phyloP scores from a whole-genome alignment of 37 sponge, comb jelly and placozoan species.

The Haliclona indistincta region DNA sequence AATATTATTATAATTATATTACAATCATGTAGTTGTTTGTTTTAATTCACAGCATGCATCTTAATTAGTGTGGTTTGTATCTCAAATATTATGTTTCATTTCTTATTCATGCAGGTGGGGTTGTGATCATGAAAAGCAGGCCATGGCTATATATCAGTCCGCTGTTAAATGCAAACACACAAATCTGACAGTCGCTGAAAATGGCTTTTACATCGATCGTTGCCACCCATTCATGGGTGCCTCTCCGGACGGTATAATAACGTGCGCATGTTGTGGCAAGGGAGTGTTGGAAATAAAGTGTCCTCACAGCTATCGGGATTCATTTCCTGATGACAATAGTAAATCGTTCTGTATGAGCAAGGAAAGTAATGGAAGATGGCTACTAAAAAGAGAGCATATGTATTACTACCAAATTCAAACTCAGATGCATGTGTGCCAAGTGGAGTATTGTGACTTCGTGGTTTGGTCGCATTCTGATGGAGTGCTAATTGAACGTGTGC shows the following conservation, averaged over 20 bases:
- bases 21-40: background rate
- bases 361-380: background rate
- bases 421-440: slow-evolving; percentile 33
- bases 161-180: slow-evolving; percentile 3
- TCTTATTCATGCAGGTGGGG: slow-evolving; percentile 32
- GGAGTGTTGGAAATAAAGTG: slow-evolving; percentile 26
- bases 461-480: slow-evolving; percentile 11
- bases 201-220: slow-evolving; percentile 32
- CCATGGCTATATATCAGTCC: slow-evolving; percentile 17
- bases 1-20: background rate
- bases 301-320: background rate
- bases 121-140: slow-evolving; percentile 51
- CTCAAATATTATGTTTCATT: background rate
- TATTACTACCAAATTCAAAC: slow-evolving; percentile 54
- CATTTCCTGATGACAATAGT: background rate
- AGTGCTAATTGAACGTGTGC: background rate
- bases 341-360: background rate
- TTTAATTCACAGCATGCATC: too few species aligned
- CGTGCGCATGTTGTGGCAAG: slow-evolving; percentile 46
- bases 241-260: slow-evolving; percentile 35
- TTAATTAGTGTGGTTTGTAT: background rate
- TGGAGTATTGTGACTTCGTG: slow-evolving; percentile 55
- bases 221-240: slow-evolving; percentile 31
- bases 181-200: slow-evolving; percentile 4
- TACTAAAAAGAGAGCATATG: background rate